These are phyloP conservation scores for Drosophila parthenogenetica DNA, from an alignment of 2,888 invertebrate species.

Conservation along the genomic window DNA sequence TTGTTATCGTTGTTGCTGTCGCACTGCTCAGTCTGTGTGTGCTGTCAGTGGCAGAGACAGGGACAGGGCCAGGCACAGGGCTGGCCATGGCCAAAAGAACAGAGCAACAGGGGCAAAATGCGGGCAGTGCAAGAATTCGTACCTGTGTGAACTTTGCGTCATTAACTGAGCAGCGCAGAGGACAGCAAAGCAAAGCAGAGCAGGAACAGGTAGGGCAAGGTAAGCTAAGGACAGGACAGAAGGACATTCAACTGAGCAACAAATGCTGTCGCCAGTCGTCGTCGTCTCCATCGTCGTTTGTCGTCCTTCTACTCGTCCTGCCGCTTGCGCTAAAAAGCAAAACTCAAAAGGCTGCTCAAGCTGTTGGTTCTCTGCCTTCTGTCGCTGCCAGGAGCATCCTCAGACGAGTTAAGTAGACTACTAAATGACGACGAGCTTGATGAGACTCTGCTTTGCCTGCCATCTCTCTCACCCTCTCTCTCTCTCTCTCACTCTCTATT, in stretches of 20 bases:
- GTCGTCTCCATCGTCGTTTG: neutral
- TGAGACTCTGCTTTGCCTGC: slow-evolving; percentile 23
- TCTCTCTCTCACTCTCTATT: neutral
- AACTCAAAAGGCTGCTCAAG: slow-evolving; percentile 70
- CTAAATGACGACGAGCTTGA: slow-evolving; percentile 70
- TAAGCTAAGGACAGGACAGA: neutral
- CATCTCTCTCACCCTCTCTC: slow-evolving; percentile 4
- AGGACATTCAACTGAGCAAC: slow-evolving; percentile 61
- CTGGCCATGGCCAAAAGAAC: slow-evolving; percentile 40
- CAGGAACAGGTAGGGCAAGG: neutral
- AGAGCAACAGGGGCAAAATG: slow-evolving; percentile 7
- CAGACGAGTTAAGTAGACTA: slow-evolving; percentile 81
- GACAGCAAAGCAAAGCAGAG: slow-evolving; percentile 4
- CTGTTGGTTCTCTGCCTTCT: slow-evolving; percentile 39
- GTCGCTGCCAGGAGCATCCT: slow-evolving; percentile 61
- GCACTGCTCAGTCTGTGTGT: slow-evolving; percentile 41
- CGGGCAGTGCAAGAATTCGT: slow-evolving; percentile 39
- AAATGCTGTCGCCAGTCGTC: slow-evolving; percentile 64
- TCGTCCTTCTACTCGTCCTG: slow-evolving; percentile 1
- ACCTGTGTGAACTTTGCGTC: slow-evolving; percentile 73
- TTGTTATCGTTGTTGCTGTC: slow-evolving; percentile 48
- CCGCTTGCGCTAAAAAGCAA: slow-evolving; percentile 41
- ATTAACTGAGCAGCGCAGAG: slow-evolving; percentile 58
- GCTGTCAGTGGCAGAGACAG: slow-evolving; percentile 58
- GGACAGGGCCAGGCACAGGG: neutral